A percentile compares a stretch with the other conserved stretches of the same genome.
Conservation (phyloP, 2,888 invertebrate species). For the Allolobophora icterica region DNA sequence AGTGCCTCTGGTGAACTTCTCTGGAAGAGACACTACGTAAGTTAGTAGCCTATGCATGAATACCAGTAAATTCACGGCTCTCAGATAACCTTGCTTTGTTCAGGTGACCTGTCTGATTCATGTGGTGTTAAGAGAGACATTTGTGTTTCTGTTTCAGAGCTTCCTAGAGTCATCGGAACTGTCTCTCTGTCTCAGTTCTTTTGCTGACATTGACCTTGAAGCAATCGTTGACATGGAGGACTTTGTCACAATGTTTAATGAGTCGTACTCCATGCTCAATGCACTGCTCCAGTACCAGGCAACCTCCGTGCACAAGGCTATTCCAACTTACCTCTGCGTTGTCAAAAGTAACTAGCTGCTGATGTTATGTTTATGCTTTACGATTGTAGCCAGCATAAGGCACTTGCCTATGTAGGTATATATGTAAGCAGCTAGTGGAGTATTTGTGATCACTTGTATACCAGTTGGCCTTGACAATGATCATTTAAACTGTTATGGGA, state of each 20-base stretch:
- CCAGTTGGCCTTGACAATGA: no score
- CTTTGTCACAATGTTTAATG: neutral
- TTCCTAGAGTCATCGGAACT: neutral
- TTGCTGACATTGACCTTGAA: slow-evolving; percentile 19
- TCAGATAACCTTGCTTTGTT: no score
- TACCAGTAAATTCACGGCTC: no score
- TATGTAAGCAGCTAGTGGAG: no score
- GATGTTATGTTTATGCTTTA: neutral
- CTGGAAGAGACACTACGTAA: no score
- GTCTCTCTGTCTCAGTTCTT: slow-evolving; percentile 15
- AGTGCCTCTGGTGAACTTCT: no score
- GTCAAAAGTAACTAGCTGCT: slow-evolving; percentile 10
- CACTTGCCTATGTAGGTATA: no score
- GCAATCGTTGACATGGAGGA: neutral
- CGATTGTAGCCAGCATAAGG: no score
- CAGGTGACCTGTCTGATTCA: neutral
- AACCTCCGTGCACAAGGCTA: neutral
- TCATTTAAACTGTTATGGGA: no score
- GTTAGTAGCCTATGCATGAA: no score
- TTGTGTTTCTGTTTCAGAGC: neutral
- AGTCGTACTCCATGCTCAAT: neutral
- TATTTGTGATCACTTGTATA: no score
- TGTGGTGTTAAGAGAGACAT: neutral
- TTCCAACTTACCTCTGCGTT: neutral
- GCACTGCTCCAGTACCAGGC: neutral